Conservation (phyloP, 2,888 invertebrate genomes). For the Andrena chrysosceles region DNA sequence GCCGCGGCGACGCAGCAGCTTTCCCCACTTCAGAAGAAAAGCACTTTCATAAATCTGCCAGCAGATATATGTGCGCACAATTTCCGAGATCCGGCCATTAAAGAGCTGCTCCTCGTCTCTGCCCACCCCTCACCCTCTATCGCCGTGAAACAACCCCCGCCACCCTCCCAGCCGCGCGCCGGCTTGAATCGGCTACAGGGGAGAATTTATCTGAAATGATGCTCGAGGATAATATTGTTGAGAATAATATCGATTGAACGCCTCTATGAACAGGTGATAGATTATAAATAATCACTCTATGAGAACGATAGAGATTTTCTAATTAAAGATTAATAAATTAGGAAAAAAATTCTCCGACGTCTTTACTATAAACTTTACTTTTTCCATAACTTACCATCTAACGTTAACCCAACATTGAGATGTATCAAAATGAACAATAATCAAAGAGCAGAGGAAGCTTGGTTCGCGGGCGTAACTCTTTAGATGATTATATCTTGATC, state of each 20-base stretch:
- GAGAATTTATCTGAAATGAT: slow-evolving; percentile 46
- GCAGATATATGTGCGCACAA: slow-evolving; percentile 96
- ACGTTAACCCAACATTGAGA: too few relatives aligned
- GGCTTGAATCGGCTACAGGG: slow-evolving; percentile 63
- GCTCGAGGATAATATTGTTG: not conserved
- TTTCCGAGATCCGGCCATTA: slow-evolving; percentile 96
- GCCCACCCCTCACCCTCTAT: slow-evolving; percentile 70
- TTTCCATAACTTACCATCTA: too few relatives aligned
- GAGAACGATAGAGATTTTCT: not conserved
- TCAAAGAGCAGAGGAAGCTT: too few relatives aligned
- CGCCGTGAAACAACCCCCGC: slow-evolving; percentile 64
- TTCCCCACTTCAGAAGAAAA: slow-evolving; percentile 87
- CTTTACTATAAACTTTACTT: too few relatives aligned
- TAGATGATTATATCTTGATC: slow-evolving; percentile 82
- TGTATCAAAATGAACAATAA: too few relatives aligned
- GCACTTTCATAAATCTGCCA: slow-evolving; percentile 96
- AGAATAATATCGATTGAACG: not conserved
- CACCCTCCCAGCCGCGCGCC: slow-evolving; percentile 70
- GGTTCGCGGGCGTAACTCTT: slow-evolving; percentile 75
- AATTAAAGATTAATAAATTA: not conserved
- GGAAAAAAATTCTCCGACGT: too few relatives aligned
- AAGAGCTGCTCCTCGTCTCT: slow-evolving; percentile 86
- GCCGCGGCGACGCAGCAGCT: slow-evolving; percentile 79
- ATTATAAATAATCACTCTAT: too few relatives aligned
- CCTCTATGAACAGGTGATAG: not conserved